phyloP scores from a whole-genome alignment of 2,888 invertebrate genomes.

The Drosophila engyochracea region DNA sequence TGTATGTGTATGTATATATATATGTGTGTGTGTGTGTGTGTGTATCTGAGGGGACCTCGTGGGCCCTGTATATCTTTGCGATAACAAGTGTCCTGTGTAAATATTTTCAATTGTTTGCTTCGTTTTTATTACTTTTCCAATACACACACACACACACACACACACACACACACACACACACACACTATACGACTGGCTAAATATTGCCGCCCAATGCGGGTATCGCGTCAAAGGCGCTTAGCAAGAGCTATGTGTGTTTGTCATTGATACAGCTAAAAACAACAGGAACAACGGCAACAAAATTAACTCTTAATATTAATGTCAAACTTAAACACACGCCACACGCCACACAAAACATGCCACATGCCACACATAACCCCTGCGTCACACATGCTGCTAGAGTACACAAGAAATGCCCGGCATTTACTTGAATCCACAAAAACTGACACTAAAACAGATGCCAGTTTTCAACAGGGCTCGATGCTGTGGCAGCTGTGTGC shows the following conservation, averaged over 20 bases:
- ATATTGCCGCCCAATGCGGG: slow-evolving; percentile 13
- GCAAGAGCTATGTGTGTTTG: slow-evolving; percentile 25
- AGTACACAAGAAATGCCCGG: slow-evolving; percentile 28
- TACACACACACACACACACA: slow-evolving; percentile 28
- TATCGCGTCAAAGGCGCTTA: not conserved
- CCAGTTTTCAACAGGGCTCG: slow-evolving; percentile 26
- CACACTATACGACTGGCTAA: slow-evolving; percentile 25
- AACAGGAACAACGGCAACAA: slow-evolving; percentile 15
- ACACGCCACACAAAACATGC: slow-evolving; percentile 48
- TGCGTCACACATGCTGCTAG: slow-evolving; percentile 57
- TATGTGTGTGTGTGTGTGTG: slow-evolving; percentile 19
- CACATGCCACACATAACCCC: slow-evolving; percentile 51
- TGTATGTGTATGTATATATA: not conserved
- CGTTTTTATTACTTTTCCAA: slow-evolving; percentile 74
- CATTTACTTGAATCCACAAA: slow-evolving; percentile 31
- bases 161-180: slow-evolving; percentile 24
- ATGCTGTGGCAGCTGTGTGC: slow-evolving; percentile 30
- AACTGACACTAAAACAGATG: slow-evolving; percentile 24
- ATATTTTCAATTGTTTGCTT: slow-evolving; percentile 80
- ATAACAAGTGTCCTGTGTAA: slow-evolving; percentile 82
- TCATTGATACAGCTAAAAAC: slow-evolving; percentile 52
- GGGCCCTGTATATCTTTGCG: slow-evolving; percentile 58
- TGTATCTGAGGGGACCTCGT: not conserved
- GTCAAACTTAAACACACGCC: slow-evolving; percentile 72
- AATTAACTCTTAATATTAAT: slow-evolving; percentile 57